These are phyloP conservation scores for Tokudaia muenninki DNA, from an alignment of 2,797 vertebrate genomes.

Conservation along the genomic window DNA sequence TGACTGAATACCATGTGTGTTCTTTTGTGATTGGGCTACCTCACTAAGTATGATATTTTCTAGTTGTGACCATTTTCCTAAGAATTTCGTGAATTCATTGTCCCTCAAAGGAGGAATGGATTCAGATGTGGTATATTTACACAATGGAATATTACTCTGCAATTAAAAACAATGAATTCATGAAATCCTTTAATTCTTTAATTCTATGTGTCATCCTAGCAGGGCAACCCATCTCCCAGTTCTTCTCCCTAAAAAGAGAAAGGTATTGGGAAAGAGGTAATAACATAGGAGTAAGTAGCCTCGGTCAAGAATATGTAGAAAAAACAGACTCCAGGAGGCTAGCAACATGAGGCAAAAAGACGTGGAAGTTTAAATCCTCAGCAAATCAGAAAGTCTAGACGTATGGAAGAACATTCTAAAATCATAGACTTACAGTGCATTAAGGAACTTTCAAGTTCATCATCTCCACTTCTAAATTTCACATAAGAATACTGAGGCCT, in stretches of 20 bases:
- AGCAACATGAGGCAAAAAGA: background rate
- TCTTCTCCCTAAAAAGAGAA: background rate
- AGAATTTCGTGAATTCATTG: no score
- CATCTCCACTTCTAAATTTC: background rate
- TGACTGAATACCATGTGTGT: no score
- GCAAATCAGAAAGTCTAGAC: background rate
- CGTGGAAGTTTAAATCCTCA: background rate
- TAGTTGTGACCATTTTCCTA: no score
- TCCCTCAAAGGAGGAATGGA: no score
- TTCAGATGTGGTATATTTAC: no score
- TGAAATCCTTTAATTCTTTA: background rate
- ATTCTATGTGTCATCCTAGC: background rate
- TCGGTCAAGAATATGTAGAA: background rate
- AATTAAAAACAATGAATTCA: no score
- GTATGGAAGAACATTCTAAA: background rate
- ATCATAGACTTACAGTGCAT: background rate
- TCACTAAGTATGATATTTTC: no score
- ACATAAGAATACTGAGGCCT: background rate
- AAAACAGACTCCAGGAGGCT: background rate
- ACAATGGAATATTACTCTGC: no score
- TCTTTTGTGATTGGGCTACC: no score
- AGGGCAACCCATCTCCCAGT: accelerated
- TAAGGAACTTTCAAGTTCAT: background rate
- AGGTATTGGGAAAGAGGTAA: accelerated
- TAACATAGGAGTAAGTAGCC: no score